Percentiles rank a stretch among this genome's conserved stretches.
These are phyloP conservation scores for Acestrorhynchus altus DNA, from an alignment of 2,797 vertebrate genomes.

Conservation along the genomic window DNA sequence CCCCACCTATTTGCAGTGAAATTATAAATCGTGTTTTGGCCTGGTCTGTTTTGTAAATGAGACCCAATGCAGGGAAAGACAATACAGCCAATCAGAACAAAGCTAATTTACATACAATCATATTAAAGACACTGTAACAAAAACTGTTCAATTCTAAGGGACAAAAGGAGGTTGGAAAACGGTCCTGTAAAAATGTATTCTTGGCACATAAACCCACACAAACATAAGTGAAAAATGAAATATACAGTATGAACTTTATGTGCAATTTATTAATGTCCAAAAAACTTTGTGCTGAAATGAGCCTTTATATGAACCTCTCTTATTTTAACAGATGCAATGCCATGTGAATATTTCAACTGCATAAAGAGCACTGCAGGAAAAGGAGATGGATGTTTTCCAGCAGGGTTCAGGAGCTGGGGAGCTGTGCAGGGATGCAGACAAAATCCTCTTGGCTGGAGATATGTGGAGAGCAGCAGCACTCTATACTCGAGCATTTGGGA, in stretches of 20 bases:
- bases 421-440: slow-evolving; percentile 84
- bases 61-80: too few relatives aligned
- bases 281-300: too few relatives aligned
- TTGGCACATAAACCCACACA: too few relatives aligned
- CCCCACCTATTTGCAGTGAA: too few relatives aligned
- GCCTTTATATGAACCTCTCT: neutral
- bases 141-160: too few relatives aligned
- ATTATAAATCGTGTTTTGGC: too few relatives aligned
- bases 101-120: too few relatives aligned
- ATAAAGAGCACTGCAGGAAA: slow-evolving; percentile 32
- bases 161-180: too few relatives aligned
- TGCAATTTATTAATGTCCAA: neutral
- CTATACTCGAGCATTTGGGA: slow-evolving; percentile 87
- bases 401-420: slow-evolving; percentile 64
- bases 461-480: slow-evolving; percentile 76
- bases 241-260: neutral
- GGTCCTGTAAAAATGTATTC: too few relatives aligned
- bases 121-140: too few relatives aligned
- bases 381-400: slow-evolving; percentile 41
- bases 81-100: too few relatives aligned
- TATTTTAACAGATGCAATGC: slow-evolving; percentile 20
- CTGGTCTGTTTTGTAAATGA: too few relatives aligned
- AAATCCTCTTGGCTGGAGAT: slow-evolving; percentile 74
- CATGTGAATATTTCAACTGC: slow-evolving; percentile 30
- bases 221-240: neutral